Conservation (phyloP, 2,113 vertebrate species). For the Nanorana parkeri region DNA sequence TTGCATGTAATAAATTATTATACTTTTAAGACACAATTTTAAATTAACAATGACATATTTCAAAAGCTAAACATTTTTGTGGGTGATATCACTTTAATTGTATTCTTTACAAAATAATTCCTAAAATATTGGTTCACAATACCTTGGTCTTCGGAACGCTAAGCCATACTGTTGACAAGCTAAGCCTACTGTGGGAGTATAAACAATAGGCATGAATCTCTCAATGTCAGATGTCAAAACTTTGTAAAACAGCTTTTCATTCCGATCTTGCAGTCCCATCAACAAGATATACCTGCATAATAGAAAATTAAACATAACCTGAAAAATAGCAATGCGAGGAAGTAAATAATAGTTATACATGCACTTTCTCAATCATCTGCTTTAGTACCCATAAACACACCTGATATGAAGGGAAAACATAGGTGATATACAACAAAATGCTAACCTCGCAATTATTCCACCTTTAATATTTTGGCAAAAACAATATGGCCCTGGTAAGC, state of each 20-base stretch:
- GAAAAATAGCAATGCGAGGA: background rate
- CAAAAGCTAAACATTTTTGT: no score
- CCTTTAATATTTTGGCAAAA: no score
- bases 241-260: slow-evolving; percentile 96
- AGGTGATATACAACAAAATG: no score
- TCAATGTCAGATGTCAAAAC: slow-evolving; percentile 88
- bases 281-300: slow-evolving; percentile 88
- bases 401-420: no score
- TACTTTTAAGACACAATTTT: no score
- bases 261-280: slow-evolving; percentile 94
- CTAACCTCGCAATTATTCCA: no score
- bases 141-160: slow-evolving; percentile 91
- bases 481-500: background rate
- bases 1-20: no score
- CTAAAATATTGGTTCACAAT: slow-evolving; percentile 23
- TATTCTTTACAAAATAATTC: background rate
- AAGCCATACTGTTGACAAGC: slow-evolving; percentile 95
- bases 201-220: slow-evolving; percentile 96
- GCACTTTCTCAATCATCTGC: no score
- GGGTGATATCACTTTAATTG: no score
- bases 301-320: slow-evolving; percentile 41
- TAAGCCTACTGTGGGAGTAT: slow-evolving; percentile 94
- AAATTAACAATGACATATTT: no score
- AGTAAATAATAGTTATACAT: no score
- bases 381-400: no score